phyloP scores from a whole-genome alignment of 2,888 invertebrate species.

The Macrophya alboannulata region DNA sequence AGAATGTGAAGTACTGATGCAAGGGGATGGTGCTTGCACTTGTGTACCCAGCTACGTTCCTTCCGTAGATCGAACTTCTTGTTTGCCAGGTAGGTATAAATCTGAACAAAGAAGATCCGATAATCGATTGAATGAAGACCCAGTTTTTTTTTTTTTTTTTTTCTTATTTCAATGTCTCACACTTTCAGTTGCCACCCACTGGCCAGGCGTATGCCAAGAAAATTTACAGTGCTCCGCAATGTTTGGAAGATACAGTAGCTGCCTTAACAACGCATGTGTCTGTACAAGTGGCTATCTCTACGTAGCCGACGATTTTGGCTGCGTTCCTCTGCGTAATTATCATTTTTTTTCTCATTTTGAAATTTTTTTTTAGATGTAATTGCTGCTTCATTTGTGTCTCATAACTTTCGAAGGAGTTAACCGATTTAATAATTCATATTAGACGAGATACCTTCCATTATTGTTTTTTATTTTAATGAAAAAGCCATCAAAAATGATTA shows the following conservation, averaged over 20 bases:
- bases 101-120: not conserved
- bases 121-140: not conserved
- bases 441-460: too few relatives aligned
- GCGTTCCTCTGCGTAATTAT: slow-evolving; percentile 37
- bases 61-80: slow-evolving; percentile 17
- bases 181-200: slow-evolving; percentile 23
- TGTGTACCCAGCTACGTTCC: slow-evolving; percentile 30
- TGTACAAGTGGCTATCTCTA: slow-evolving; percentile 37
- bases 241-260: slow-evolving; percentile 41
- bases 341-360: not conserved
- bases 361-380: not conserved
- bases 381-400: not conserved
- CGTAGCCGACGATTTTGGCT: not conserved
- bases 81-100: slow-evolving; percentile 39
- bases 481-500: too few relatives aligned
- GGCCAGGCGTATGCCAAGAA: slow-evolving; percentile 50
- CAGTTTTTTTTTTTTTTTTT: too few relatives aligned
- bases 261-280: not conserved
- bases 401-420: not conserved
- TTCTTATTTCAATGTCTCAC: not conserved
- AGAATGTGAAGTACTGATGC: slow-evolving; percentile 9
- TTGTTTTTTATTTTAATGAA: too few relatives aligned
- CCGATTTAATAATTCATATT: too few relatives aligned
- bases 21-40: not conserved
- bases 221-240: slow-evolving; percentile 24